Percentiles rank a stretch among this genome's conserved stretches.
These are phyloP conservation scores for Dynastes maya DNA, from an alignment of 2,888 invertebrate species.

Conservation along the genomic window DNA sequence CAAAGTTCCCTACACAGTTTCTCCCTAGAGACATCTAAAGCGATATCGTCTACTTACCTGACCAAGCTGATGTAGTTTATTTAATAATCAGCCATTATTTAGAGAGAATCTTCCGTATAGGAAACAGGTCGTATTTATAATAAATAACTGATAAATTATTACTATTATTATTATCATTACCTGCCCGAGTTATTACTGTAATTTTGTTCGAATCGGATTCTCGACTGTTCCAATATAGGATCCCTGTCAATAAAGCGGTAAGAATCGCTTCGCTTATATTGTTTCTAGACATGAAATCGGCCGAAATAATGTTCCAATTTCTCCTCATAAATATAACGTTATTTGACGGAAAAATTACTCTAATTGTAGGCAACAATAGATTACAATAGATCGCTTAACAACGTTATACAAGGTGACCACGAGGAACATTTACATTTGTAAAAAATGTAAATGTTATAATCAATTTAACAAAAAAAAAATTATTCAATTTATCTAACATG, in stretches of 20 bases:
- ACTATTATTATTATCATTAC: conserved; percentile 33
- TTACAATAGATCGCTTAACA: background rate
- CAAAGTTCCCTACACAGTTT: background rate
- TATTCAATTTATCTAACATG: no score
- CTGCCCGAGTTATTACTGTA: conserved; percentile 23
- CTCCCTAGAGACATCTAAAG: conserved; percentile 3
- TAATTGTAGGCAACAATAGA: background rate
- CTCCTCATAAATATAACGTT: conserved; percentile 26
- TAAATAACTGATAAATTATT: conserved; percentile 33
- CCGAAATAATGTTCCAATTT: conserved; percentile 34
- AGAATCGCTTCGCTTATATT: conserved; percentile 31
- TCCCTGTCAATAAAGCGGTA: conserved; percentile 22
- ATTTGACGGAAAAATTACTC: conserved; percentile 29
- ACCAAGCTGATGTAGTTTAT: conserved; percentile 20
- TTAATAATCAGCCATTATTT: conserved; percentile 26
- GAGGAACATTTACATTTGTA: background rate
- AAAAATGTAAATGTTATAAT: background rate
- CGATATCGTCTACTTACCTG: conserved; percentile 11
- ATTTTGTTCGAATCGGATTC: conserved; percentile 27
- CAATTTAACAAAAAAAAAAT: no score
- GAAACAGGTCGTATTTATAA: conserved; percentile 27
- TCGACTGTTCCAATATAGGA: conserved; percentile 27
- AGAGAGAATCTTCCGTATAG: conserved; percentile 16
- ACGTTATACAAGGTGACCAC: background rate
- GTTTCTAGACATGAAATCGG: conserved; percentile 43